Percentiles rank a stretch among this genome's conserved stretches.
phyloP scores from a whole-genome alignment of 2,888 invertebrate genomes.

The Fabriciana adippe region DNA sequence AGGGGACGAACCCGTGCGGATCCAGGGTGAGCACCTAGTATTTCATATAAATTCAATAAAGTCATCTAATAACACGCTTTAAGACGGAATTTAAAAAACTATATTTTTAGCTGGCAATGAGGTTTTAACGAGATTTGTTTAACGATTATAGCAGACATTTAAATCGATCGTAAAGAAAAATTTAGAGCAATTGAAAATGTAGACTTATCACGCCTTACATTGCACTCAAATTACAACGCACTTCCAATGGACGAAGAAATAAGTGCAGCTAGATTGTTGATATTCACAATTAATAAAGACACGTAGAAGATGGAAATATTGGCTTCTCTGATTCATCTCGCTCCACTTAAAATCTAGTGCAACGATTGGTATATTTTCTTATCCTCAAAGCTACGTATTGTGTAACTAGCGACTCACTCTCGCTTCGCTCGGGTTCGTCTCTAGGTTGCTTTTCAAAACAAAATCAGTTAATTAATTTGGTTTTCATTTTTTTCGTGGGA shows the following conservation, averaged over 20 bases:
- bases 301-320: conserved; percentile 13
- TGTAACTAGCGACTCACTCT: too few species aligned
- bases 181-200: not conserved
- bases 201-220: not conserved
- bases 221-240: not conserved
- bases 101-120: conserved; percentile 17
- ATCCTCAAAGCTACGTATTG: not conserved
- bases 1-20: too few species aligned
- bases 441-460: too few species aligned
- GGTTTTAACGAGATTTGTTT: conserved; percentile 14
- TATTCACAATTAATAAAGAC: conserved; percentile 10
- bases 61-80: not conserved
- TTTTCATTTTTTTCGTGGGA: too few species aligned
- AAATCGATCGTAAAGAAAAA: conserved; percentile 13
- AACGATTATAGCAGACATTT: conserved; percentile 3
- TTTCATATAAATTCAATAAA: too few species aligned
- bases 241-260: not conserved
- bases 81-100: not conserved
- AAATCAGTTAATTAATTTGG: too few species aligned
- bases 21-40: too few species aligned
- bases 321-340: not conserved
- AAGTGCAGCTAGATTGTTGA: not conserved
- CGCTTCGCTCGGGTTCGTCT: too few species aligned
- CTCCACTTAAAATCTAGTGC: conserved; percentile 14
- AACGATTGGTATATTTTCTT: conserved; percentile 7